phyloP scores from a whole-genome alignment of 1,140 invertebrate species.

The Leucophenga varia region DNA sequence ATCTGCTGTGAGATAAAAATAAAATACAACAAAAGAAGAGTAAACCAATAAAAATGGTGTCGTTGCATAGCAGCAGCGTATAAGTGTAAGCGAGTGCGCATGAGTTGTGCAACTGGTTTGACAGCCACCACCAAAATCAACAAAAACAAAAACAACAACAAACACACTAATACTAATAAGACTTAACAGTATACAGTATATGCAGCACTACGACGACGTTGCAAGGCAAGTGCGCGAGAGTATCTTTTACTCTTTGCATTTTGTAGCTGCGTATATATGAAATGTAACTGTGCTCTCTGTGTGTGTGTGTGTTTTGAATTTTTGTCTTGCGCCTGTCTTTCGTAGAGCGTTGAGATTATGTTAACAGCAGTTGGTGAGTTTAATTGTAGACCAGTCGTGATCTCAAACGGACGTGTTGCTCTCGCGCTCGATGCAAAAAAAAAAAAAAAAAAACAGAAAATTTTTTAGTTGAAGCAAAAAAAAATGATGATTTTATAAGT shows the following conservation, averaged over 20 bases:
- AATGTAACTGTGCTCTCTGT: no score
- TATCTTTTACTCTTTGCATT: conserved; percentile 2
- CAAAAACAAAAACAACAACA: not conserved
- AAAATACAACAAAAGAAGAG: no score
- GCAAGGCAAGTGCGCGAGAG: not conserved
- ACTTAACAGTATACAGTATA: no score
- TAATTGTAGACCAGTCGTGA: conserved; percentile 56
- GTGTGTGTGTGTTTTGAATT: not conserved
- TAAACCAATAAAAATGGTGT: conserved; percentile 50
- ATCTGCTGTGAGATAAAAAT: no score
- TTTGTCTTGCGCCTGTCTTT: conserved; percentile 4
- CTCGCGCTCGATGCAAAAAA: conserved; percentile 28
- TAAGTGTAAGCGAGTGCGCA: conserved; percentile 19
- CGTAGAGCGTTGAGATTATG: no score
- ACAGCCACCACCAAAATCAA: conserved; percentile 29
- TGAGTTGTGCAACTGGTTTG: conserved; percentile 33
- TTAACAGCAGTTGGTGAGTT: conserved; percentile 24
- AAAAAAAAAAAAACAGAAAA: conserved; percentile 9
- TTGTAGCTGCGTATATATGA: not conserved
- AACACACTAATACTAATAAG: no score
- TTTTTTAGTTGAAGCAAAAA: not conserved
- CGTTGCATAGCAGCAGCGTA: conserved; percentile 10
- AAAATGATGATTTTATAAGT: not conserved
- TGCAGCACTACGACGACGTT: not conserved
- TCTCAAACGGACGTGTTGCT: conserved; percentile 52